Evolutionary conservation across 2,113 vertebrate genomes (phyloP), one percentile per base, ranked within the genome.

Genomic region (Takifugu bimaculatus): DNA sequence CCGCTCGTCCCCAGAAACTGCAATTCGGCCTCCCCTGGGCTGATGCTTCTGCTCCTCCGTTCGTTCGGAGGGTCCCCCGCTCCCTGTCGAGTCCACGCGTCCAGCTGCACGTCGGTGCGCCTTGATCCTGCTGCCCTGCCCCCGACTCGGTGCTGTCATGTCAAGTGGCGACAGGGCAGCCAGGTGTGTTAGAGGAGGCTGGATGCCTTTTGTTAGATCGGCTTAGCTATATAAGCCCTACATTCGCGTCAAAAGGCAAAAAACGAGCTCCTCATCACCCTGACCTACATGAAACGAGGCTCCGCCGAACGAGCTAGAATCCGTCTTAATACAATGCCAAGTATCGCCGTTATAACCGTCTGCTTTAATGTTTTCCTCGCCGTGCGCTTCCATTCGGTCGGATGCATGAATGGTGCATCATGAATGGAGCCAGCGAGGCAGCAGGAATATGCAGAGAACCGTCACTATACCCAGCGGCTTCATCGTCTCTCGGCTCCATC

Each of bases 1-100:
- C 75, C 20, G 88, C 85, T 89, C 81, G 90, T 91, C 89, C 90
- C 87, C 85, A 81, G 82, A 82, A 87, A 85, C 80, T 85, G 87
- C 74, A 80, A 86, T 82, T 65, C 66, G 87, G 82, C 88, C 88
- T 90, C 78, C 81, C 85, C 84, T 68, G 78, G 81, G 70, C 75
- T 75, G 89, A 65, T 81, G 71, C 77, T 75, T 74, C 64, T 66
- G 29, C 72, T 72, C 80, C 78, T 50, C 79, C 79, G 70, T 32
- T 64, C 70, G 71, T 75, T 75, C 70, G 72, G 72, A 65, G 64
- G 64, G 68, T 77, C 75, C 65, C 58, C 81, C 44, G 42, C 44
- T 76, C 78, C 81, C 48, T 6, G 73, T 84, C 74, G 78, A 81
- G 72, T 85, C 82, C 82, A 77, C 83, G 50, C 88, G 87, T 88